Evolutionary conservation across 2,888 invertebrate genomes (phyloP).

Genomic region (Piscicola geometra): DNA sequence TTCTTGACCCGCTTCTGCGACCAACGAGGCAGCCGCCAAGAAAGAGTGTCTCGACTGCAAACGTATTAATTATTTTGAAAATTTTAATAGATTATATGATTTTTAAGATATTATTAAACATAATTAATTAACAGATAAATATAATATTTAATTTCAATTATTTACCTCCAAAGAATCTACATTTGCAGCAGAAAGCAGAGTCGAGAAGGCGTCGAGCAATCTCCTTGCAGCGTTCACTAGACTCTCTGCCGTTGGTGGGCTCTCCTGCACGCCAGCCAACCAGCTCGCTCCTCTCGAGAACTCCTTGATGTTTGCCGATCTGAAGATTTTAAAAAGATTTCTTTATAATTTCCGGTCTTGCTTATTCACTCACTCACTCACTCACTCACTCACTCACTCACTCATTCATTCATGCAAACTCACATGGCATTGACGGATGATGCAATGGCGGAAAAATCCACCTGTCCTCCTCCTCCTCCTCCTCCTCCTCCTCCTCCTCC

Average conservation of each 20-base stretch:
- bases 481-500: conserved; percentile 62
- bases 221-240: conserved; percentile 85
- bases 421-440: conserved; percentile 90
- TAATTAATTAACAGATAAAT: neutral
- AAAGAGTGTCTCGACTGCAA: conserved; percentile 81
- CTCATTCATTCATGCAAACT: no score
- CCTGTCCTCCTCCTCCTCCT: conserved; percentile 64
- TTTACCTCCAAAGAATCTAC: conserved; percentile 61
- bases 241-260: conserved; percentile 73
- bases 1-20: conserved; percentile 91
- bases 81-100: neutral
- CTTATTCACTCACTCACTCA: no score
- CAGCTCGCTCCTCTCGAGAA: conserved; percentile 86
- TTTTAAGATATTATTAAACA: neutral
- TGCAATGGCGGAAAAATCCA: conserved; percentile 90
- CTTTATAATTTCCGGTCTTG: no score
- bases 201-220: conserved; percentile 82
- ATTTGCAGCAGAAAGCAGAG: conserved; percentile 88
- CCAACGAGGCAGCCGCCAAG: conserved; percentile 79
- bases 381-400: no score
- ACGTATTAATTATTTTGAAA: neutral
- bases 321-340: conserved; percentile 41
- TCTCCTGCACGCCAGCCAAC: conserved; percentile 85
- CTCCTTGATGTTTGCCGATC: conserved; percentile 86
- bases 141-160: neutral